Base-by-base conservation (phyloP, 1,140 invertebrate species). In the Drosophila bifasciata region DNA sequence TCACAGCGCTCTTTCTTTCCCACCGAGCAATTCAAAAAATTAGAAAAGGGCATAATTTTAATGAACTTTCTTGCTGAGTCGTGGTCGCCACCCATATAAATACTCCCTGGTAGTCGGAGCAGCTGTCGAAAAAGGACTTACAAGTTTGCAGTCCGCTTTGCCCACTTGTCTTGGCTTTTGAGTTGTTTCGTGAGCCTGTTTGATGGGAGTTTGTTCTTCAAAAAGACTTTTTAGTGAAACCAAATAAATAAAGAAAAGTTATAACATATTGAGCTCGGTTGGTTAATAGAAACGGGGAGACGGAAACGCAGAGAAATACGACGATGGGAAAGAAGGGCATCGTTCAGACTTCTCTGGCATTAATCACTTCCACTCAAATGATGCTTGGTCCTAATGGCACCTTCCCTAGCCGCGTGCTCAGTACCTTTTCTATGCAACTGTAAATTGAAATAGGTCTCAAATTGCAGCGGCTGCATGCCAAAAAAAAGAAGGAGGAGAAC, bases 1-100 rank as follows among this genome's bases (percentile, higher is more conserved):
- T 41, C 36, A 1, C 23, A 19, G 45, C 7, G 3, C 23, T 15
- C 40, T 36, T 13, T 25, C 21, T n/a, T 13, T 58, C 45, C 41
- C 23, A 39, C 25, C 59, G 11, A 44, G 36, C 79, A 70, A 73
- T 76, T 77, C 67, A 80, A 52, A 77, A 73, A 86, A 86, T 86
- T 86, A 86, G 83, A 85, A 85, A 83, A 88, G 83, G 84, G 84
- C 84, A 88, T 89, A 88, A 88, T 88, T 88, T 89, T 88, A 88
- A 88, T 88, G 83, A 88, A 88, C 83, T 88, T 88, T 88, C 61
- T 79, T 76, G 48, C 55, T 56, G 45, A 67, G 76, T 63, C 67
- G 41, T 64, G 70, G 55, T 32, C 28, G 46, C 52, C 50, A 21
- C 51, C 21, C 44, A 52, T 46, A 61, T 45, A 46, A 60, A 71